phyloP scores from a whole-genome alignment of 2,888 invertebrate species.

The Leptinotarsa juncta region DNA sequence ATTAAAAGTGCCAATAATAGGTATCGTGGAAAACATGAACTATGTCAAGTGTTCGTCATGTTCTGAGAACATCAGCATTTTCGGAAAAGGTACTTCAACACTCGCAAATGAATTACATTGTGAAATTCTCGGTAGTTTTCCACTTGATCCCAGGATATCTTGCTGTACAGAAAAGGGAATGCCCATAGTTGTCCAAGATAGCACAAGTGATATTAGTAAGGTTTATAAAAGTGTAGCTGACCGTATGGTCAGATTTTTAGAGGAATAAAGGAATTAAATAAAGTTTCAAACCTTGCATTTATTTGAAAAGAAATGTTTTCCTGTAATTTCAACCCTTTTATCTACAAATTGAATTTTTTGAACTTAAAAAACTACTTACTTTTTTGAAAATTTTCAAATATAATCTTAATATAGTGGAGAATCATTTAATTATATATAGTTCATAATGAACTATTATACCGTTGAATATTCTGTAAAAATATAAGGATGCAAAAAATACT shows the following conservation, averaged over 20 bases:
- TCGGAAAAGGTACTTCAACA: slow-evolving; percentile 92
- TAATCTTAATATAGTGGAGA: no score
- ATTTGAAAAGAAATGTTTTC: not conserved
- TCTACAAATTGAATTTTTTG: no score
- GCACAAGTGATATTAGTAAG: slow-evolving; percentile 62
- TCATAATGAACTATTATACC: no score
- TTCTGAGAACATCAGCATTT: slow-evolving; percentile 93
- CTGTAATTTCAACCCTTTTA: no score
- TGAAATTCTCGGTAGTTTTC: slow-evolving; percentile 77
- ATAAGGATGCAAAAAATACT: no score
- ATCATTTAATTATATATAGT: no score
- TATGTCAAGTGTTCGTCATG: slow-evolving; percentile 83
- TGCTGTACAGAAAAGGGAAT: slow-evolving; percentile 78
- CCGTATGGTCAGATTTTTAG: slow-evolving; percentile 52
- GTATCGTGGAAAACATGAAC: slow-evolving; percentile 94
- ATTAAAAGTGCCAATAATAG: slow-evolving; percentile 84
- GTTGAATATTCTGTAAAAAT: no score
- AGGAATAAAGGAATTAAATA: slow-evolving; percentile 21
- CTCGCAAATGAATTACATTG: slow-evolving; percentile 76
- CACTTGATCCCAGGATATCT: slow-evolving; percentile 77
- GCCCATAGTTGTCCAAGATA: slow-evolving; percentile 78
- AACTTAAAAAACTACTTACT: no score
- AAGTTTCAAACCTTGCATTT: not conserved
- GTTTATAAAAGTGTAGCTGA: slow-evolving; percentile 54
- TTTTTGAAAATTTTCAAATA: no score